These are phyloP conservation scores for Xenentodon cancila DNA, from an alignment of 2,797 vertebrate species.

Conservation along the genomic window DNA sequence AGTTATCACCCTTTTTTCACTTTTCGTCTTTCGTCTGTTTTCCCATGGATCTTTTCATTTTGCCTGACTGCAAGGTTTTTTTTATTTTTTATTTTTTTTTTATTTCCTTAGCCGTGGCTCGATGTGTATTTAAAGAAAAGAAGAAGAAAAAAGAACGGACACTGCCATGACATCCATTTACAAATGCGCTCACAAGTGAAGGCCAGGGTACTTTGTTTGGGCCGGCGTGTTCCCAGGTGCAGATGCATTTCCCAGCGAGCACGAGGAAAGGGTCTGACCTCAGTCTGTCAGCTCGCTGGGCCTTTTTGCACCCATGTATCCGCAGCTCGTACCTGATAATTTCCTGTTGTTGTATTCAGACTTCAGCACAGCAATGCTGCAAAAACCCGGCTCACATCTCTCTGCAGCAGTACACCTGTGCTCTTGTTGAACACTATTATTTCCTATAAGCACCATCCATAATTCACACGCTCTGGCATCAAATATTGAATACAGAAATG, in stretches of 20 bases:
- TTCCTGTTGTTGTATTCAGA: constrained; percentile 57
- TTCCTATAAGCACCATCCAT: constrained; percentile 78
- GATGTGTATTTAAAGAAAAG: constrained; percentile 8
- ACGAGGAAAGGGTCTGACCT: constrained; percentile 48
- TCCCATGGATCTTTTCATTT: constrained; percentile 39
- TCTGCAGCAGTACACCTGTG: constrained; percentile 51
- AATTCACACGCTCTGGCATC: constrained; percentile 66
- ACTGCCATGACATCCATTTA: constrained; percentile 55
- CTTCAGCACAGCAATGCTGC: constrained; percentile 13
- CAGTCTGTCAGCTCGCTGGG: constrained; percentile 33
- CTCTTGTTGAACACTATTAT: constrained; percentile 73
- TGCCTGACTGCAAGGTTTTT: constrained; percentile 29
- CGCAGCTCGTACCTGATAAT: constrained; percentile 31
- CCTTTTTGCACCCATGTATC: constrained; percentile 70
- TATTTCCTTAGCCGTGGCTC: constrained; percentile 29
- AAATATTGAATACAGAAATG: constrained; percentile 72
- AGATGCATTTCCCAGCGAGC: constrained; percentile 14
- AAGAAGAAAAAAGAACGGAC: constrained; percentile 7
- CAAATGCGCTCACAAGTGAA: constrained; percentile 23
- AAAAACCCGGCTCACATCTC: constrained; percentile 42
- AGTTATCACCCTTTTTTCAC: constrained; percentile 38
- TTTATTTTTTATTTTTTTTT: constrained; percentile 2
- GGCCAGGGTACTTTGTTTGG: constrained; percentile 10
- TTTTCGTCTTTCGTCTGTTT: constrained; percentile 8
- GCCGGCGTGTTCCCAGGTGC: constrained; percentile 21